Evolutionary conservation across 2,797 vertebrate genomes (phyloP).

Genomic region (Aldrovandia affinis): DNA sequence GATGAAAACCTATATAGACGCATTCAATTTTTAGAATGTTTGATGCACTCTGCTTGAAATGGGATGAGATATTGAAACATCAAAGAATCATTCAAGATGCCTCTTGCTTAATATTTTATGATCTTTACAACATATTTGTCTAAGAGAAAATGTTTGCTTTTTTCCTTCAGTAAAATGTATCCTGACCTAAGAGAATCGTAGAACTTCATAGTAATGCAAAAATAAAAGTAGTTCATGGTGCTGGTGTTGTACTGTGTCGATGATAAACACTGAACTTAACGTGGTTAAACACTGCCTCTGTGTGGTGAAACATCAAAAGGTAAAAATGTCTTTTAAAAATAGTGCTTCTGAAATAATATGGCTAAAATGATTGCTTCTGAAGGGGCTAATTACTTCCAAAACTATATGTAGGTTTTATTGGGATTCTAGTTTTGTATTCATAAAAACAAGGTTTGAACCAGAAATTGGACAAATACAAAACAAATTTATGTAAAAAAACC

Average conservation of each 20-base stretch:
- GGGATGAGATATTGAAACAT: neutral
- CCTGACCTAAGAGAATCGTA: neutral
- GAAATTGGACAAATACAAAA: neutral
- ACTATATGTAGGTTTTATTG: neutral
- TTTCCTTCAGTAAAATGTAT: neutral
- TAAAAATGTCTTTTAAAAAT: neutral
- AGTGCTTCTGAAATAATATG: neutral
- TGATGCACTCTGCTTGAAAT: neutral
- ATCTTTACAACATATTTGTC: neutral
- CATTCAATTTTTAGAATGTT: neutral
- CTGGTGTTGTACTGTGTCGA: neutral
- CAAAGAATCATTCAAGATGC: neutral
- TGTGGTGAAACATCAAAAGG: neutral
- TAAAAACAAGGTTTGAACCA: neutral
- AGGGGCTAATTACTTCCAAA: neutral
- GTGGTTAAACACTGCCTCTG: neutral
- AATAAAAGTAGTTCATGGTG: neutral
- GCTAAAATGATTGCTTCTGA: neutral
- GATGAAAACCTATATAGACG: slow-evolving; percentile 1
- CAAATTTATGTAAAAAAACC: too few species aligned
- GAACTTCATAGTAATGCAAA: neutral
- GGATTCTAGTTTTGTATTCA: neutral
- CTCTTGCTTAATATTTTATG: neutral
- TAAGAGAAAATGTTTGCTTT: neutral
- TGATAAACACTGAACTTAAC: neutral